Conservation (phyloP, 2,797 vertebrate species). For the Arremon brunneinucha region DNA sequence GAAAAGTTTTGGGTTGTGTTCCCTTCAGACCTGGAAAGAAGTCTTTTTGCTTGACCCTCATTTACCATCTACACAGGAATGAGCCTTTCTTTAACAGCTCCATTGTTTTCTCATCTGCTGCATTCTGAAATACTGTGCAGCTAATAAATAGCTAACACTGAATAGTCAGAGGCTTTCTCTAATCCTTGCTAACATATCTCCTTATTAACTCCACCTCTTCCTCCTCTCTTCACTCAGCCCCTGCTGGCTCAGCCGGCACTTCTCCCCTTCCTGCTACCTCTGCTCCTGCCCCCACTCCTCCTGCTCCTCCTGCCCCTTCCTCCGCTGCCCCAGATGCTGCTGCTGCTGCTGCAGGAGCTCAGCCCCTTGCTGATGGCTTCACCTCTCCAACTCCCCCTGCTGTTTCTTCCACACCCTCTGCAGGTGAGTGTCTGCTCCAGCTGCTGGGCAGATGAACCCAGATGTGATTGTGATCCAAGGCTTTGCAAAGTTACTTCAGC, state of each 20-base stretch:
- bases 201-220: constrained; percentile 77
- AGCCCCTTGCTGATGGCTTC: constrained; percentile 88
- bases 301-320: constrained; percentile 75
- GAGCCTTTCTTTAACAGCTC: constrained; percentile 39
- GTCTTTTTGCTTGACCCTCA: constrained; percentile 20
- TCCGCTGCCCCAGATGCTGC: constrained; percentile 76
- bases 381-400: constrained; percentile 91
- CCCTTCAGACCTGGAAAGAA: not conserved
- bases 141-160: constrained; percentile 65
- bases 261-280: constrained; percentile 84
- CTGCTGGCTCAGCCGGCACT: constrained; percentile 75
- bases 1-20: constrained; percentile 6
- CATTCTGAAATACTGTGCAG: constrained; percentile 40
- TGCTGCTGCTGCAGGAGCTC: constrained; percentile 80
- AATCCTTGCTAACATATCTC: constrained; percentile 70
- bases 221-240: constrained; percentile 80
- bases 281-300: constrained; percentile 74
- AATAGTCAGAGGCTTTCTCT: constrained; percentile 66
- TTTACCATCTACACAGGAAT: constrained; percentile 21
- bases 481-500: not conserved
- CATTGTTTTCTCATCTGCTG: not conserved
- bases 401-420: constrained; percentile 82
- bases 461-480: not conserved
- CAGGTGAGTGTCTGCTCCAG: constrained; percentile 87
- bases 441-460: constrained; percentile 17